Evolutionary conservation across 2,113 vertebrate species (phyloP).

Genomic region (Shinisaurus crocodilurus): DNA sequence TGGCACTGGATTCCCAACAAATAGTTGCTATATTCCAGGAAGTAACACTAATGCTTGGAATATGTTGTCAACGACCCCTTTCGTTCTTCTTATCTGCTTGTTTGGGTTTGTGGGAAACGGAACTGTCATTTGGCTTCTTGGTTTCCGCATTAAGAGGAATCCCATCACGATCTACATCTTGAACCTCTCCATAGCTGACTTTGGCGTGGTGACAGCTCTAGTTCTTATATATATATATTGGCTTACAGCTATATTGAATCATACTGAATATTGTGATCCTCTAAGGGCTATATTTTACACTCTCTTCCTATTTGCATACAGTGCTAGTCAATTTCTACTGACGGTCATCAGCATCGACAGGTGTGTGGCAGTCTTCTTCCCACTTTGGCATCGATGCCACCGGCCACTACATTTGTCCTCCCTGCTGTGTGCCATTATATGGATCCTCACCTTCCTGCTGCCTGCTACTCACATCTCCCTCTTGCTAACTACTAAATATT

Average conservation of each 20-base stretch:
- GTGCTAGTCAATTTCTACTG: conserved; percentile 55
- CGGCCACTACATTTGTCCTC: neutral
- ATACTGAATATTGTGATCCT: neutral
- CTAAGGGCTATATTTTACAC: neutral
- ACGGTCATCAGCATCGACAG: conserved; percentile 51
- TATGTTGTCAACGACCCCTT: too few relatives aligned
- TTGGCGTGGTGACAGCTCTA: neutral
- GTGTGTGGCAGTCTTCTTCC: conserved; percentile 55
- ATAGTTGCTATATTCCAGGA: too few relatives aligned
- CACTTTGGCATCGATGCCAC: conserved; percentile 45
- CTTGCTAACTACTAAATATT: too few relatives aligned
- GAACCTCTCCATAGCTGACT: neutral
- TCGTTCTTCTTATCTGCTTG: too few relatives aligned
- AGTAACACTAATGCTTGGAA: too few relatives aligned
- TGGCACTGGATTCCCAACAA: too few relatives aligned
- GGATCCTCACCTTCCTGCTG: conserved; percentile 50
- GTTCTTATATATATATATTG: neutral
- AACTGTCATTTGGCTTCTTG: too few relatives aligned
- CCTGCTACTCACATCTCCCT: neutral
- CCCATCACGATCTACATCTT: too few relatives aligned
- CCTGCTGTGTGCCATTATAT: conserved; percentile 16
- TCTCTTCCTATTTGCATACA: conserved; percentile 22
- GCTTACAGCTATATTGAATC: neutral
- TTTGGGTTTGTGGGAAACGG: too few relatives aligned
- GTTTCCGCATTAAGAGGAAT: too few relatives aligned